Evolutionary conservation across 2,888 invertebrate species (phyloP), one percentile per base, ranked within the genome.

Genomic region (Leucania comma): DNA sequence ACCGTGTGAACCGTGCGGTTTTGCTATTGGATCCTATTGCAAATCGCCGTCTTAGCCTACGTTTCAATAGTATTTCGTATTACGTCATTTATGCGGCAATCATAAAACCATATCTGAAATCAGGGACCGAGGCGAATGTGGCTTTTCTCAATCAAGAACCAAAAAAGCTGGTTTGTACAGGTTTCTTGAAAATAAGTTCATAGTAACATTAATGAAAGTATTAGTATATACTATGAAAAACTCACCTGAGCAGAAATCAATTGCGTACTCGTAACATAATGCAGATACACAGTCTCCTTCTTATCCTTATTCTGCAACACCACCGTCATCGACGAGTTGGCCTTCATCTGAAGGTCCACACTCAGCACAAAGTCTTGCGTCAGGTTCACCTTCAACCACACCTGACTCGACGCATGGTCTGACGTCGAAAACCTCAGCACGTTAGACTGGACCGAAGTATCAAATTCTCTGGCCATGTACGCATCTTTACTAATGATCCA

Each of bases 271-370:
- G 98, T 97, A 69, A 98, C 97, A 89, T 99, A 99, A 94, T 98
- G 98, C 80, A 99, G 93, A 91, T 97, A 97, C 91, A 98, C 98
- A 2, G 96, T 96, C 85, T 98, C 98, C 86, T 97, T 97, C 79
- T 97, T 97, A 85, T 98, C 98, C 75, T 98, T 97, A 75, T 94
- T 92, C 90, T 98, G 98, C 72, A 99, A 93, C 38, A 97, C 97
- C 32, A 99, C 97, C 54, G 97, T 98, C 60, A 99, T 92, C 86
- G 98, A 98, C 66, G 98, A 98, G 92, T 99, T 99, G 26, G 97
- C 97, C 78, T 97, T 97, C 86, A 98, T 94, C 83, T 97, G 94
- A 67, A 99, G 89, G 92, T 98, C 97, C 74, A 98, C 93, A 83
- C 97, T 98, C 84, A 98, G 92, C 62, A 99, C 97, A 89, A 98